Percentiles rank a stretch among this genome's conserved stretches.
Conservation (phyloP, 2,113 vertebrate species). For the Crotalus helleri region DNA sequence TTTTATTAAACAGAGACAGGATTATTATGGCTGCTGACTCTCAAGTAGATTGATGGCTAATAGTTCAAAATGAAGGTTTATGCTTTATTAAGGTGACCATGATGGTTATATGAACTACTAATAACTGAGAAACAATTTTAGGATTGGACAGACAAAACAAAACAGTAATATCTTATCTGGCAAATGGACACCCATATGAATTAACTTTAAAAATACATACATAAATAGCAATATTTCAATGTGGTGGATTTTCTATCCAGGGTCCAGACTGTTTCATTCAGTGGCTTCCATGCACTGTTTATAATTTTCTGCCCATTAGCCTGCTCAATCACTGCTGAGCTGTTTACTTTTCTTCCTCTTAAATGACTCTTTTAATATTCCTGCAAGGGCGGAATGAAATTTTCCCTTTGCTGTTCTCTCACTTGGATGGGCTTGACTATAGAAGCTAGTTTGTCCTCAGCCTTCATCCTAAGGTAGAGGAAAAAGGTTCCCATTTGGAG, state of each 20-base stretch:
- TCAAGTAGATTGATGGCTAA: not conserved
- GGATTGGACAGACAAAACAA: not conserved
- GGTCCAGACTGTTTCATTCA: not conserved
- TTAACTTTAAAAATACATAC: not conserved
- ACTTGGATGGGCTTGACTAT: not conserved
- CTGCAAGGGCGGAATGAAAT: not conserved
- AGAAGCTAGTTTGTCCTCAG: not conserved
- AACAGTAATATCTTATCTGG: not conserved
- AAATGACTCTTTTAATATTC: not conserved
- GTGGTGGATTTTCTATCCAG: not conserved
- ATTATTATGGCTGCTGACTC: not conserved
- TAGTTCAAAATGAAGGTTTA: not conserved
- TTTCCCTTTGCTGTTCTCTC: not conserved
- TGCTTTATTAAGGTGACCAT: not conserved
- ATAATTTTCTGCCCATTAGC: not conserved
- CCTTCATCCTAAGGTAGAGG: not conserved
- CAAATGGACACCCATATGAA: not conserved
- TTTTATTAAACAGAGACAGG: not conserved
- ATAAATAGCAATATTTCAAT: not conserved
- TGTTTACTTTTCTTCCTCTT: not conserved
- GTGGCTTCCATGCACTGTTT: not conserved
- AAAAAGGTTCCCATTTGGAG: not conserved
- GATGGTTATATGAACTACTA: not conserved
- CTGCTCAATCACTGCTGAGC: not conserved
- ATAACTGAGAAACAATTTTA: not conserved